These are phyloP conservation scores for Cyanoliseus patagonus DNA, from an alignment of 2,113 vertebrate genomes.

Conservation along the genomic window DNA sequence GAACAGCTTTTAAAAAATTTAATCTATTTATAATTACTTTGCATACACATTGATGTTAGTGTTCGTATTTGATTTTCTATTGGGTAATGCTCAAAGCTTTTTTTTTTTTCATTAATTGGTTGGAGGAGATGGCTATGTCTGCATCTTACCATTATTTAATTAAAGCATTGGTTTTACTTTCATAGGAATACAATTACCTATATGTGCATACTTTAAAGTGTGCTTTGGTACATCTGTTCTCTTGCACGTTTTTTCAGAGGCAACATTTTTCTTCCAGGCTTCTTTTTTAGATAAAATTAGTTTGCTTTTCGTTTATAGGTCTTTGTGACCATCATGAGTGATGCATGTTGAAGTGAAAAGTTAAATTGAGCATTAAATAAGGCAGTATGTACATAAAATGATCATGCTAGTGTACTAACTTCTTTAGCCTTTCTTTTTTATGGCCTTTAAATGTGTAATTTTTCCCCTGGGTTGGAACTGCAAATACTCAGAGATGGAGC, in stretches of 20 bases:
- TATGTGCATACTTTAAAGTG: neutral
- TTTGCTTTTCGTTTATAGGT: neutral
- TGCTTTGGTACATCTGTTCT: neutral
- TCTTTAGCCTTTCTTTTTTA: neutral
- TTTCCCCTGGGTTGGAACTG: neutral
- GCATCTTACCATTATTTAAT: neutral
- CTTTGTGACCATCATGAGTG: neutral
- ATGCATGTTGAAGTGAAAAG: neutral
- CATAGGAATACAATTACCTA: neutral
- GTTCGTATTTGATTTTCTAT: neutral
- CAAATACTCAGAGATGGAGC: neutral
- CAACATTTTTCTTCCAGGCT: neutral
- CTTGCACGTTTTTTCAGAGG: neutral
- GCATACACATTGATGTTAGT: neutral
- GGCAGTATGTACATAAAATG: neutral
- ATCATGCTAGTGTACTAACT: neutral
- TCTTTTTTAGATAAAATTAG: neutral
- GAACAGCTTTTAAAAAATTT: neutral
- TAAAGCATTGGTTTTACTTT: neutral
- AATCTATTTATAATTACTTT: conserved; percentile 7
- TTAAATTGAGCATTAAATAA: neutral
- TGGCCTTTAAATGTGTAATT: neutral
- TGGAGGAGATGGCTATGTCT: neutral
- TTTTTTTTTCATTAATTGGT: neutral
- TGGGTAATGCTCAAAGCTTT: neutral